Evolutionary conservation across 2,888 invertebrate genomes (phyloP).

Genomic region (Euphydryas editha): DNA sequence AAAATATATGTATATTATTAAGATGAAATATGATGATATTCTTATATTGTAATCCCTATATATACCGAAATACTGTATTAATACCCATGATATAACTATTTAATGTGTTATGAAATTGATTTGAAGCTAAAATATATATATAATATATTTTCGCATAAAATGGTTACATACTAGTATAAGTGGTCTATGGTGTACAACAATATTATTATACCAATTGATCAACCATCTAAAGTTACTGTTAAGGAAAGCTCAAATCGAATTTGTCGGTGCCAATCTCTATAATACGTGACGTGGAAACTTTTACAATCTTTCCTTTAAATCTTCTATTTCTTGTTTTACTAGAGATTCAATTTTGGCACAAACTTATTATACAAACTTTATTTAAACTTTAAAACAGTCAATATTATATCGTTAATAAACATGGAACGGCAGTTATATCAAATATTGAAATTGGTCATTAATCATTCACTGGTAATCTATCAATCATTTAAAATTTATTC

Average conservation of each 20-base stretch:
- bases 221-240: slow-evolving; percentile 14
- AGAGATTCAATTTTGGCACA: no score
- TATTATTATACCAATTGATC: neutral
- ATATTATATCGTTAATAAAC: no score
- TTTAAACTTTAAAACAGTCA: no score
- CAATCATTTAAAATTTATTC: no score
- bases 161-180: neutral
- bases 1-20: no score
- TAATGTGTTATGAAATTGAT: neutral
- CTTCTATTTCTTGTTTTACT: no score
- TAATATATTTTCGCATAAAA: neutral
- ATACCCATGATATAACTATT: slow-evolving; percentile 1
- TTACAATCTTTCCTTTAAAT: neutral
- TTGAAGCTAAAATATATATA: neutral
- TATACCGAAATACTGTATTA: neutral
- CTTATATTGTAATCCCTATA: neutral
- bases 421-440: no score
- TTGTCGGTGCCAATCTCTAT: neutral
- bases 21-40: neutral
- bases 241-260: slow-evolving; percentile 29
- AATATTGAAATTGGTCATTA: no score
- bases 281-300: neutral
- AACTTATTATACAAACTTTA: no score
- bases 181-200: neutral
- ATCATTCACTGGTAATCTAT: no score